A percentile compares a stretch with the other conserved stretches of the same genome.
Evolutionary conservation across 2,888 invertebrate species (phyloP).

Genomic region (Gibbula magus): DNA sequence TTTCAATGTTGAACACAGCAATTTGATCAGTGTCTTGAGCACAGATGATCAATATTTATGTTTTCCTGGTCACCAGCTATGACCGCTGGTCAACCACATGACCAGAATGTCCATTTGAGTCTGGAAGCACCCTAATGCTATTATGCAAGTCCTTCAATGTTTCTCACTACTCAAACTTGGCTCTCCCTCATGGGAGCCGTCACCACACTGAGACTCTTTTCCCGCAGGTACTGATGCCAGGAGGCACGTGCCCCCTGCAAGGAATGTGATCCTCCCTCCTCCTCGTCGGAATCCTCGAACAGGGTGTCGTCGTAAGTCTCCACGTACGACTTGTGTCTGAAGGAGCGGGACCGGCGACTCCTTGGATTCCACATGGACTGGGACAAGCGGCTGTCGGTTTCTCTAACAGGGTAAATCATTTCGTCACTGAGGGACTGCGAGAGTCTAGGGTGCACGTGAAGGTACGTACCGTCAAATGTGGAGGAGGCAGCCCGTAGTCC

Average conservation of each 20-base stretch:
- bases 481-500: slow-evolving; percentile 37
- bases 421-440: slow-evolving; percentile 52
- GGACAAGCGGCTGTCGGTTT: neutral
- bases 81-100: too few relatives aligned
- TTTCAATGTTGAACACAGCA: neutral
- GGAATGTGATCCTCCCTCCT: neutral
- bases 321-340: slow-evolving; percentile 36
- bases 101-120: too few relatives aligned
- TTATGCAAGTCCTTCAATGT: neutral
- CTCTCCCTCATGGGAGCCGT: slow-evolving; percentile 10
- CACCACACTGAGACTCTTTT: neutral
- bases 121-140: neutral
- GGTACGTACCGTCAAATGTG: slow-evolving; percentile 64
- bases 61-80: too few relatives aligned
- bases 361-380: slow-evolving; percentile 4
- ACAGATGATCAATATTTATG: too few relatives aligned
- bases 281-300: neutral
- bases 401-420: slow-evolving; percentile 26
- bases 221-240: slow-evolving; percentile 16
- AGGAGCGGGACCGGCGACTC: slow-evolving; percentile 18
- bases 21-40: neutral
- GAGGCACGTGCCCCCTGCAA: neutral
- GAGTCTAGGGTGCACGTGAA: slow-evolving; percentile 45
- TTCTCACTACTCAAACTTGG: neutral
- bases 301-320: neutral